Percentiles rank a stretch among this genome's conserved stretches.
Conservation (phyloP, 2,797 vertebrate genomes). For the Coreius guichenoti region DNA sequence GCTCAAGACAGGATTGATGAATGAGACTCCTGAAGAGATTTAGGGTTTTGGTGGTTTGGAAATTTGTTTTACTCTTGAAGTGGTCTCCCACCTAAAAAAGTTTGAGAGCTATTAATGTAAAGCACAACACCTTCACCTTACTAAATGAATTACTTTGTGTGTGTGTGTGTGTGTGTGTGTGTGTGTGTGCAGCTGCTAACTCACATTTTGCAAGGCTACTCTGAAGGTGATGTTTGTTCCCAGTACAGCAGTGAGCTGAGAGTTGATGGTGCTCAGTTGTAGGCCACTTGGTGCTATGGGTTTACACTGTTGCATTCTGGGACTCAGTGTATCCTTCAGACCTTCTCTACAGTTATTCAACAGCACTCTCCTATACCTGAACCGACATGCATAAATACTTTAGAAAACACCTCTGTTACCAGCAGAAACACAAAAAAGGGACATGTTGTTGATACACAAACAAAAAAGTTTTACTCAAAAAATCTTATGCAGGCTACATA, state of each 20-base stretch:
- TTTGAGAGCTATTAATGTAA: not conserved
- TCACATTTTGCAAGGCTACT: conserved; percentile 89
- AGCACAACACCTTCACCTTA: not conserved
- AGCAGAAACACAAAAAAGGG: not conserved
- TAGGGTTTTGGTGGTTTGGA: not conserved
- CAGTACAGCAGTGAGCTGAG: conserved; percentile 83
- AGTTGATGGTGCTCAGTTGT: conserved; percentile 83
- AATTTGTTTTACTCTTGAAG: not conserved
- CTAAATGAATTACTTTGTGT: not conserved
- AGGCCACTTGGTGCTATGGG: conserved; percentile 86
- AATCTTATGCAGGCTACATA: not conserved
- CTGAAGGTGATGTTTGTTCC: conserved; percentile 92
- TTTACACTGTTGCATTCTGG: conserved; percentile 86
- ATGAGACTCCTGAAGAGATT: not conserved
- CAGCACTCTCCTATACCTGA: conserved; percentile 92
- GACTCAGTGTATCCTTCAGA: conserved; percentile 84
- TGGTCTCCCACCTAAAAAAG: not conserved
- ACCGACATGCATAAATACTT: not conserved
- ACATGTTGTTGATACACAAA: not conserved
- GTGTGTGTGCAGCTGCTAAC: conserved; percentile 54
- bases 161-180: not conserved
- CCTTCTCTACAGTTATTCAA: conserved; percentile 94
- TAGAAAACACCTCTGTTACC: not conserved
- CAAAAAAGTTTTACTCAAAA: not conserved
- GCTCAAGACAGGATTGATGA: not conserved